These are phyloP conservation scores for Yasuhikotakia modesta DNA, from an alignment of 2,797 vertebrate species.

Conservation along the genomic window DNA sequence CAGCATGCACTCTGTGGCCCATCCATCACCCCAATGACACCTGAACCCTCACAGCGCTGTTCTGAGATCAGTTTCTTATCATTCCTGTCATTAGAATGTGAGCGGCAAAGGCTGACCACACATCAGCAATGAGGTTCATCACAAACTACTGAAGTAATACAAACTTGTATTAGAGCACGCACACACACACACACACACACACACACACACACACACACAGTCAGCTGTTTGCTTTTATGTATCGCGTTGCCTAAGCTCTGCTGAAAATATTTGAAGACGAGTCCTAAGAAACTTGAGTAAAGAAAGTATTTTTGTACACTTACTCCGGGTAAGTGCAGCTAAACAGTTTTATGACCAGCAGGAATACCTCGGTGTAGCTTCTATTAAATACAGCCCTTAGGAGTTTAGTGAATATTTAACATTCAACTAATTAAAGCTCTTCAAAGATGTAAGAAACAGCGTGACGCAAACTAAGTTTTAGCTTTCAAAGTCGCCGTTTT, in stretches of 20 bases:
- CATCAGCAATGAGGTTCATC: conserved; percentile 14
- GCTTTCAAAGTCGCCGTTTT: conserved; percentile 20
- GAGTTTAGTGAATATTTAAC: conserved; percentile 34
- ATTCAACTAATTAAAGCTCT: conserved; percentile 38
- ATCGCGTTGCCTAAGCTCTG: conserved; percentile 27
- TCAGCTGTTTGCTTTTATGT: conserved; percentile 19
- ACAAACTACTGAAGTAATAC: neutral
- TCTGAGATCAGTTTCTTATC: conserved; percentile 27
- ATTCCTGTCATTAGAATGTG: conserved; percentile 22
- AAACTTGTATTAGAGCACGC: neutral
- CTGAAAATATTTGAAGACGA: conserved; percentile 29
- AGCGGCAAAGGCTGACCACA: conserved; percentile 23
- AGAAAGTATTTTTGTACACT: conserved; percentile 32
- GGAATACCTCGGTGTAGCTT: conserved; percentile 15
- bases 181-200: too few relatives aligned
- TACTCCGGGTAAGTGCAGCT: conserved; percentile 9
- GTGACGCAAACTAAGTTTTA: conserved; percentile 23
- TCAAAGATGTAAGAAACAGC: conserved; percentile 18
- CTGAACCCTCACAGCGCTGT: conserved; percentile 31
- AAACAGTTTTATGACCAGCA: conserved; percentile 38
- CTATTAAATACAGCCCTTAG: conserved; percentile 43
- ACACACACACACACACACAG: neutral
- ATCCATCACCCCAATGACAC: conserved; percentile 53
- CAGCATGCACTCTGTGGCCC: conserved; percentile 59
- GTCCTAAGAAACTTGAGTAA: conserved; percentile 17